Percentiles rank a stretch among this genome's conserved stretches.
These are phyloP conservation scores for Caloenas nicobarica DNA, from an alignment of 2,113 vertebrate genomes.

Conservation along the genomic window DNA sequence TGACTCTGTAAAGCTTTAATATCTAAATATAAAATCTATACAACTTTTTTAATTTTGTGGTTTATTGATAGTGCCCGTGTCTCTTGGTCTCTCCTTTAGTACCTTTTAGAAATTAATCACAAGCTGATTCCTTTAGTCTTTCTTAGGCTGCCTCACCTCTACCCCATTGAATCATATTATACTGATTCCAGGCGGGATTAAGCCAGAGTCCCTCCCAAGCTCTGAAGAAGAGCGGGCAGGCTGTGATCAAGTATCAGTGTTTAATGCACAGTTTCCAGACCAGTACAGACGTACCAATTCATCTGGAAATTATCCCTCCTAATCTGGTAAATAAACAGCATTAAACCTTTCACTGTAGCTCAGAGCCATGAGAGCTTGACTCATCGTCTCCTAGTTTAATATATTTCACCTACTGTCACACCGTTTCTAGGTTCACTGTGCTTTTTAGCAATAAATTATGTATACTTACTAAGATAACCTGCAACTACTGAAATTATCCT, in stretches of 20 bases:
- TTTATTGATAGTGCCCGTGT: neutral
- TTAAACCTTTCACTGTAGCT: neutral
- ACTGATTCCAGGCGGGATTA: neutral
- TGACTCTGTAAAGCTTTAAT: conserved; percentile 58
- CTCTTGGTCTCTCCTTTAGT: neutral
- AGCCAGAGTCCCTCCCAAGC: neutral
- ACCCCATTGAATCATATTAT: neutral
- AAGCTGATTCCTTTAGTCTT: neutral
- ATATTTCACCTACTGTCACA: neutral
- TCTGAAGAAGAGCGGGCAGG: neutral
- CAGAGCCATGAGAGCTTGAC: neutral
- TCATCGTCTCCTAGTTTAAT: neutral
- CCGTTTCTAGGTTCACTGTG: neutral
- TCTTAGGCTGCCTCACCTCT: neutral
- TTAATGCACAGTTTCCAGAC: neutral
- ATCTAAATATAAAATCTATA: conserved; percentile 47
- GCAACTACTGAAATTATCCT: neutral
- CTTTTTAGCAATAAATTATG: neutral
- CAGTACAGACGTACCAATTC: neutral
- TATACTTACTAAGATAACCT: neutral
- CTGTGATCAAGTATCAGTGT: neutral
- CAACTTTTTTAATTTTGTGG: neutral
- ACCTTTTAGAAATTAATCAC: neutral
- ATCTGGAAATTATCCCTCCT: neutral
- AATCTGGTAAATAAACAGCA: neutral